Evolutionary conservation across 64 coral and sea anemone genomes (phyloP).

Genomic region (Exaiptasia diaphana): DNA sequence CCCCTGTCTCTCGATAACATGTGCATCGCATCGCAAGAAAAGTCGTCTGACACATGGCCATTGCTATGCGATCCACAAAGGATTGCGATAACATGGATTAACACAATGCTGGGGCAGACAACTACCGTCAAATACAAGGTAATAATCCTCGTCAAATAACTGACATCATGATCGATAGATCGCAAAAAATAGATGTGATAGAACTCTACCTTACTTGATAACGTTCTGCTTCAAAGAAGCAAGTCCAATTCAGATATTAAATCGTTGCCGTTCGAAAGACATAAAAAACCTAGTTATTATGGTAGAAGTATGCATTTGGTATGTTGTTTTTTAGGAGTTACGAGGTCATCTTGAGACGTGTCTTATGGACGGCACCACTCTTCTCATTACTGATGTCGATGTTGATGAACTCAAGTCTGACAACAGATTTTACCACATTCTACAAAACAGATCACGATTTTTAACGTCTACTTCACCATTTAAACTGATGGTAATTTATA

Average conservation of each 20-base stretch:
- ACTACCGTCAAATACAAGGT: conserved; percentile 94
- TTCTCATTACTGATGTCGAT: conserved; percentile 89
- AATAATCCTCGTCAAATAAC: too few species aligned
- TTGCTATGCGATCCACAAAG: conserved; percentile 86
- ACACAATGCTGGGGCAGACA: conserved; percentile 72
- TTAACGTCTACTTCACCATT: conserved; percentile 79
- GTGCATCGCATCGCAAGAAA: conserved; percentile 79
- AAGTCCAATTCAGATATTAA: neutral
- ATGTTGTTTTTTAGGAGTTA: conserved; percentile 78
- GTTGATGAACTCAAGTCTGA: conserved; percentile 58
- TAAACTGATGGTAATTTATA: conserved; percentile 62
- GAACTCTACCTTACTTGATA: too few species aligned
- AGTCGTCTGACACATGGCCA: conserved; percentile 79
- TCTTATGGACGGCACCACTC: conserved; percentile 85
- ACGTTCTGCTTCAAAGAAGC: neutral
- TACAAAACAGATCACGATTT: conserved; percentile 72
- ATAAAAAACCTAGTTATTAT: neutral
- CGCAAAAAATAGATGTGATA: too few species aligned
- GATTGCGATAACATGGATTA: conserved; percentile 74
- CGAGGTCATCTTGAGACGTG: conserved; percentile 92
- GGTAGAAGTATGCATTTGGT: too few species aligned
- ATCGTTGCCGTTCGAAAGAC: neutral
- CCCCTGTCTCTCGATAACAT: conserved; percentile 78
- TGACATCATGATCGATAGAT: too few species aligned
- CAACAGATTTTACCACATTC: conserved; percentile 75